phyloP scores from a whole-genome alignment of 2,888 invertebrate genomes.

The Oegoconia quadripuncta region DNA sequence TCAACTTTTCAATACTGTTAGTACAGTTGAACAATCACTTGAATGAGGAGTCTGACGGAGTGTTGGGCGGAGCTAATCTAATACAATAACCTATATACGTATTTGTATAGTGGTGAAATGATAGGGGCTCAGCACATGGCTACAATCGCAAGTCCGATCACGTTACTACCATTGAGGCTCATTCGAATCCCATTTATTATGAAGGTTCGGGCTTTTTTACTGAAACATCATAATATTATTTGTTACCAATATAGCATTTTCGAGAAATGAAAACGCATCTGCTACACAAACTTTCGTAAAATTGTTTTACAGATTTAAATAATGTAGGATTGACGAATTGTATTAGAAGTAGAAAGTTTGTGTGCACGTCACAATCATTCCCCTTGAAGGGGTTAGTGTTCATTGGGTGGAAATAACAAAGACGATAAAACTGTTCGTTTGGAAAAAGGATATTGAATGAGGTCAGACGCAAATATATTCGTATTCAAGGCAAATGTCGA shows the following conservation, averaged over 20 bases:
- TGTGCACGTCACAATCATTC: slow-evolving; percentile 67
- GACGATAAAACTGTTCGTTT: slow-evolving; percentile 74
- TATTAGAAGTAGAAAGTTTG: slow-evolving; percentile 50
- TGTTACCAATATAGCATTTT: slow-evolving; percentile 3
- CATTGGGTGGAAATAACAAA: slow-evolving; percentile 76
- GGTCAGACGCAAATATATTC: slow-evolving; percentile 72
- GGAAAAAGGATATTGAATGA: slow-evolving; percentile 77
- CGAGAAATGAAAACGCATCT: neutral
- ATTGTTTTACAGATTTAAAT: neutral
- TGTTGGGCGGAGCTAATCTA: too few species aligned
- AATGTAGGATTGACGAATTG: slow-evolving; percentile 31
- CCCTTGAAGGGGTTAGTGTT: slow-evolving; percentile 67
- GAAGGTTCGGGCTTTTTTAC: slow-evolving; percentile 40
- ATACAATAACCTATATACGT: too few species aligned
- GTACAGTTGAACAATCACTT: too few species aligned
- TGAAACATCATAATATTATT: slow-evolving; percentile 11
- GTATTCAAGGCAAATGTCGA: slow-evolving; percentile 63
- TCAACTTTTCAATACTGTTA: too few species aligned
- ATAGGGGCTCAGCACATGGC: neutral
- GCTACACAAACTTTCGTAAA: neutral
- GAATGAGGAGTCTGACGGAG: too few species aligned
- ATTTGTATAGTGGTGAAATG: too few species aligned
- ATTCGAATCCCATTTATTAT: slow-evolving; percentile 52
- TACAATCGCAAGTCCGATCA: slow-evolving; percentile 43
- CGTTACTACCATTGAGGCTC: slow-evolving; percentile 48